Base-by-base conservation (phyloP, 2,888 invertebrate genomes). In the Ametastegia equiseti region DNA sequence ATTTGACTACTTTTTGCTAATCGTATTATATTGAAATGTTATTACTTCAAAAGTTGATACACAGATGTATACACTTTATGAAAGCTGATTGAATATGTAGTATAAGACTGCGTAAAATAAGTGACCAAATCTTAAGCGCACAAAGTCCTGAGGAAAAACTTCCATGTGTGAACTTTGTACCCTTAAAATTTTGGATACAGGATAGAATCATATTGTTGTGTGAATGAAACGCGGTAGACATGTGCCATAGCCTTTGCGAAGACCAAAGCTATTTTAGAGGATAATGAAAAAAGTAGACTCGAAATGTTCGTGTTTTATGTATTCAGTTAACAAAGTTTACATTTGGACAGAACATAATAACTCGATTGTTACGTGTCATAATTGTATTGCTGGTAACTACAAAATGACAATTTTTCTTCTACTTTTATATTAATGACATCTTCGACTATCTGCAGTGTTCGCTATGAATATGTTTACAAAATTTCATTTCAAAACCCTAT, bases 321-420 rank as follows among this genome's bases (percentile, higher is more conserved):
- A 71, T 71, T 13, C 71, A 45, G 30, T 13, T 69, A 30, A 13
- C 27, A 71, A 30, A 47, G 30, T 71, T 47, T 47, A 27, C 42
- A 71, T 71, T 42, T 9, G 47, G 15, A 75, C 75, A 50, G n/a
- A 7, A 33, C 36, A 54, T 75, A 54, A 15, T n/a, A 54, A 47
- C 47, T 63, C n/a, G n/a, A 36, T 5, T 19, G 45, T 13, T 54
- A n/a, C 11, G 36, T 75, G 60, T 78, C 63, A 45, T 7, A 78
- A 78, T 27, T 78, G 42, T 78, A 78, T 36, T 78, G 63, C 42
- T 78, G 78, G 39, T 78, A 57, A 78, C 54, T 78, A 45, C 78
- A 45, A 42, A 57, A 54, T 54, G 60, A 57, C 60, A 19, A 78
- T 78, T 9, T 15, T 23, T 63, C 63, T 45, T 78, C 57, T 45